Conservation (phyloP, 2,113 vertebrate genomes). For the Todiramphus chloris region DNA sequence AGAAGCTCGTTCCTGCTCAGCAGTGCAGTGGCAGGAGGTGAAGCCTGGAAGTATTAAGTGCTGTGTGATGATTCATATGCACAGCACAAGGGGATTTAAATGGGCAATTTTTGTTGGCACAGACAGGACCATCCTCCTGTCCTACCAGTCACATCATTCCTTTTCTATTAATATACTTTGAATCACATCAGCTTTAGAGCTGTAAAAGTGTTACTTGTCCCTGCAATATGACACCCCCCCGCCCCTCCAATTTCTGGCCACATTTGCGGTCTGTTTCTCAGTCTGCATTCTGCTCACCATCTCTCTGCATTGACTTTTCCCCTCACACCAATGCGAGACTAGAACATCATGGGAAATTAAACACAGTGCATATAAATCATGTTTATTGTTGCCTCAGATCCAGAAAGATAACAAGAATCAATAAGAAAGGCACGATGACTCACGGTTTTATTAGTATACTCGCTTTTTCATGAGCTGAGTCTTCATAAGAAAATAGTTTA, state of each 20-base stretch:
- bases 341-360: conserved; percentile 30
- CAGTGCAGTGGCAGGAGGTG: background rate
- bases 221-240: background rate
- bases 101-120: background rate
- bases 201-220: background rate
- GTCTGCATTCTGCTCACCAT: background rate
- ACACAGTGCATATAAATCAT: conserved; percentile 38
- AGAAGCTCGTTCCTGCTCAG: background rate
- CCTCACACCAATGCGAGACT: background rate
- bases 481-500: conserved; percentile 25
- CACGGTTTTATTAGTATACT: conserved; percentile 47
- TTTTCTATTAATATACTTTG: background rate
- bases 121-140: background rate
- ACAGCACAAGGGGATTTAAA: background rate
- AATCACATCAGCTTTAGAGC: background rate
- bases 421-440: conserved; percentile 39
- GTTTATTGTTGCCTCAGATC: conserved; percentile 45
- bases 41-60: background rate
- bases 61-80: background rate
- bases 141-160: background rate
- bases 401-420: conserved; percentile 40
- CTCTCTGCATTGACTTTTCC: conserved; percentile 6
- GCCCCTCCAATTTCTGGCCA: background rate
- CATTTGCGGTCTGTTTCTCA: background rate
- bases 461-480: conserved; percentile 22